Evolutionary conservation across 2,797 vertebrate species (phyloP), one percentile per base, ranked within the genome.

Genomic region (Ptychobarbus kaznakovi): DNA sequence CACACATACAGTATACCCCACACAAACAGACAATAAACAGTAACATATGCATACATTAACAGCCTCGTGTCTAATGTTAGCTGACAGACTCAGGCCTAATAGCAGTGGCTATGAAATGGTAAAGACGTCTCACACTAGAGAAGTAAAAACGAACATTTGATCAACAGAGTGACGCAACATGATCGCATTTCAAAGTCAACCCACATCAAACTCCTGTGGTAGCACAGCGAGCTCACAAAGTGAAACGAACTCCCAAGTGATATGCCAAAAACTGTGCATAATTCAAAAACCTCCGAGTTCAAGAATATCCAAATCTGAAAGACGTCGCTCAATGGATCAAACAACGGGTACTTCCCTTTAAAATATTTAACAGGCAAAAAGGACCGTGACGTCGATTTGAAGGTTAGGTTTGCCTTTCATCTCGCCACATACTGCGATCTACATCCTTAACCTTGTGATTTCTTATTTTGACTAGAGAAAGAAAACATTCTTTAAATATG

Each of bases 171-270:
- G 81, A 86, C 4, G 56, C 38, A 79, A 76, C 28, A 16, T 49
- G 58, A 88, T 86, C 32, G 22, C 69, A 76, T 88, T 83, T 83
- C 87, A 88, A 88, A 88, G 84, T 58, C 80, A 72, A 83, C 68
- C 40, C 84, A 83, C 70, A 78, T 85, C 69, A 56, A 58, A 70
- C 84, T 76, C 61, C 63, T 22, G 61, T 61, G 58, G 72, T 25
- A 77, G 53, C 75, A 70, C 73, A 74, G 44, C 44, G 1, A 35
- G 28, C 49, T 38, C 61, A 46, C 75, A 84, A 76, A 76, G 63
- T 40, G 3, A 77, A 84, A 53, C 13, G 4, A n/a, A 79, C 25
- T 79, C 76, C 75, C 53, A 61, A 80, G 76, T 35, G 66, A 49
- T n/a, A 44, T 16, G 49, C 16, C 38, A 61, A 79, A 69, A 84